Percentiles rank a stretch among this genome's conserved stretches.
These are phyloP conservation scores for Stenchaetothrips biformis DNA, from an alignment of 2,888 invertebrate species.

Conservation along the genomic window DNA sequence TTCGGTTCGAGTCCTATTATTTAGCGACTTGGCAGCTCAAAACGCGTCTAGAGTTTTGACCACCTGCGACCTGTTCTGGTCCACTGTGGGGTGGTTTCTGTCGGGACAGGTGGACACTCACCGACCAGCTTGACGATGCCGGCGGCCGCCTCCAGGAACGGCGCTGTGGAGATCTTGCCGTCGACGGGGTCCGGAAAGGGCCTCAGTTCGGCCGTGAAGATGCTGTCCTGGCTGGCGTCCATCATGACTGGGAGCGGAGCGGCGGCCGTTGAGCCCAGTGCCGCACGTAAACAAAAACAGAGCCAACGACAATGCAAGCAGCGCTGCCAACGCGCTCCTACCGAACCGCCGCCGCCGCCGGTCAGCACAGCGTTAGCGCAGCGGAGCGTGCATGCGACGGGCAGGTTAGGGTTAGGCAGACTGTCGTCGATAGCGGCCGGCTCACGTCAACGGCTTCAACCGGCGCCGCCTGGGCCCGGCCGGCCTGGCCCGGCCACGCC, in stretches of 20 bases:
- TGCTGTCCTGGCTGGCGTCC: background rate
- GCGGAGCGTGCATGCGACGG: conserved; percentile 26
- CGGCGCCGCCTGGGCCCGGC: no score
- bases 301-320: background rate
- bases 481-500: no score
- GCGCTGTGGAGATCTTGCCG: conserved; percentile 55
- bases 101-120: conserved; percentile 49
- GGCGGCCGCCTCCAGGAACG: conserved; percentile 58
- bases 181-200: conserved; percentile 53
- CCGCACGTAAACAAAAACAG: background rate
- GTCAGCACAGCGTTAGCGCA: conserved; percentile 26
- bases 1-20: no score
- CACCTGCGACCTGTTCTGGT: no score
- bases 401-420: background rate
- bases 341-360: background rate
- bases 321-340: background rate
- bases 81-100: no score
- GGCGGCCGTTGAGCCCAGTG: background rate
- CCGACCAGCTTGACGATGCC: conserved; percentile 61
- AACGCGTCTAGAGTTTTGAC: no score
- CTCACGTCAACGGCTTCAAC: no score
- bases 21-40: no score
- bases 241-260: background rate
- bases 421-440: no score
- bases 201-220: background rate